Evolutionary conservation across 2,888 invertebrate species (phyloP), one percentile per base, ranked within the genome.

Genomic region (Stegana nigrithorax): DNA sequence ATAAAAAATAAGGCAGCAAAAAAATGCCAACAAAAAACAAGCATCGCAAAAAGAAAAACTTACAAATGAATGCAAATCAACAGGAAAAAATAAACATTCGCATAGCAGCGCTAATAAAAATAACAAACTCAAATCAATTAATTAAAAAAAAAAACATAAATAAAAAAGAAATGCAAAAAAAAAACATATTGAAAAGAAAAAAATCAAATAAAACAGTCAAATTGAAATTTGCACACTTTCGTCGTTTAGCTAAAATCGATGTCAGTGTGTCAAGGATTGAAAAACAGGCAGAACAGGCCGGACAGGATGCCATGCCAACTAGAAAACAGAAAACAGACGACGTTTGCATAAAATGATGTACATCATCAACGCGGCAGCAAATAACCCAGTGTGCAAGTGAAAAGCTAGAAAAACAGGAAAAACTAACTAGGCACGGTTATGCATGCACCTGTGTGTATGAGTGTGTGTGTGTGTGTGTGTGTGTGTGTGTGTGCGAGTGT

Each of bases 211-310:
- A 19, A 25, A n/a, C 29, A 29, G 10, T 29, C 17, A 14, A n/a
- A 39, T 14, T 39, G 17, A 39, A 39, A 39, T 39, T 39, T 39
- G n/a, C n/a, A n/a, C n/a, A n/a, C n/a, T n/a, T n/a, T n/a, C n/a
- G 21, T 4, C 4, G 25, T 51, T 29, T 27, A 8, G 10, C 27
- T 2, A 27, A 32, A 55, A 55, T 36, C n/a, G 14, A 55, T 55
- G 53, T 55, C 32, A 55, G 12, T 55, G 27, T 55, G 53, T 55
- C 53, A 55, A 32, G 53, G 53, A 55, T 32, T 17, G 4, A 17
- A 55, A 32, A 53, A 53, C 29, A 17, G 19, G 32, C 53, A 21
- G n/a, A 53, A 32, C 53, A 53, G 32, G 53, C 32, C 21, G 53
- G 8, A n/a, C 19, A 25, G 27, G 14, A 51, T 17, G 14, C 36